Conservation (phyloP, 2,797 vertebrate species). For the Heteromormyrus szaboi region DNA sequence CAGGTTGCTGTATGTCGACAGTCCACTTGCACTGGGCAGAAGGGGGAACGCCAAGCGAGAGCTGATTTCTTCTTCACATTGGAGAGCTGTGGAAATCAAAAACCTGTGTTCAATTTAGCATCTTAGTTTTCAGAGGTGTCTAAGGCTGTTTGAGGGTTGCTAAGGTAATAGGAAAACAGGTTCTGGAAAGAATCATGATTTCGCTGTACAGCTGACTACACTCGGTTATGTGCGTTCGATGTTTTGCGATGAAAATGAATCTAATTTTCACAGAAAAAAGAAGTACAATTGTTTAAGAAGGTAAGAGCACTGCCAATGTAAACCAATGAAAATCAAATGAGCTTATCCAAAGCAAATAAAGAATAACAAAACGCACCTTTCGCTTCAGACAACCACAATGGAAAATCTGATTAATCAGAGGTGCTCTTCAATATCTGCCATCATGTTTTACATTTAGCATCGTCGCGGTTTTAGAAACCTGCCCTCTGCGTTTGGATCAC, state of each 20-base stretch:
- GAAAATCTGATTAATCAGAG: constrained; percentile 26
- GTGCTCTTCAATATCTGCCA: constrained; percentile 18
- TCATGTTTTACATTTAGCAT: constrained; percentile 8
- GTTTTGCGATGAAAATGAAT: constrained; percentile 36
- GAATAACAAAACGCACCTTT: constrained; percentile 22
- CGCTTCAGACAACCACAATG: constrained; percentile 7
- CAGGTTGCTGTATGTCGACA: not conserved
- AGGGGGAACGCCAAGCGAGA: not conserved
- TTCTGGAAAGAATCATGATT: constrained; percentile 32
- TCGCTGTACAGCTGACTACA: constrained; percentile 23
- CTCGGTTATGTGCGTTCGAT: constrained; percentile 19
- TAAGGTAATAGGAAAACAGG: constrained; percentile 38
- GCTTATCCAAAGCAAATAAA: constrained; percentile 24
- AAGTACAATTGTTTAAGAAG: constrained; percentile 25
- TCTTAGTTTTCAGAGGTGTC: not conserved
- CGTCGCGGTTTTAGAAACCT: constrained; percentile 9
- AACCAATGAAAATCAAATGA: constrained; percentile 39
- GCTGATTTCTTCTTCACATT: not conserved
- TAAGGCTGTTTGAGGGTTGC: constrained; percentile 35
- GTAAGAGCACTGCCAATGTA: constrained; percentile 34
- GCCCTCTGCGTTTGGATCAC: constrained; percentile 11
- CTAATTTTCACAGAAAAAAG: constrained; percentile 25
- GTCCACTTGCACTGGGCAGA: not conserved
- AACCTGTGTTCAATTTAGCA: not conserved
- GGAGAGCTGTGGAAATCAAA: not conserved